Percentiles rank a stretch among this genome's conserved stretches.
phyloP scores from a whole-genome alignment of 2,888 invertebrate species.

The Clistopyga incitator region DNA sequence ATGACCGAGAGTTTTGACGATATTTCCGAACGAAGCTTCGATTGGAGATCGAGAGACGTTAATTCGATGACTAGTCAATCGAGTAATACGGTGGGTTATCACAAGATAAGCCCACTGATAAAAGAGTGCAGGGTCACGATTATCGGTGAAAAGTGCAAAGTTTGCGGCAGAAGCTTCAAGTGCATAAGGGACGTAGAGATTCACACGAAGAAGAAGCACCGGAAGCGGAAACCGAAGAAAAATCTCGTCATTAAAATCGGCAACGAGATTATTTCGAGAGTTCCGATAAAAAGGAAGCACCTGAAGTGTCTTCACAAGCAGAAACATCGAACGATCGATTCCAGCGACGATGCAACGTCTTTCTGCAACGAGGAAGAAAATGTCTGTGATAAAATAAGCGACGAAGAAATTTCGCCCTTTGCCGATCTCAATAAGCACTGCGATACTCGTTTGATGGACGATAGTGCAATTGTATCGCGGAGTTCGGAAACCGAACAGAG shows the following conservation, averaged over 20 bases:
- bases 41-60: background rate
- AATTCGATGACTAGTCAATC: slow-evolving; percentile 4
- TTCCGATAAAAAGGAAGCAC: slow-evolving; percentile 70
- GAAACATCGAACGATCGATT: background rate
- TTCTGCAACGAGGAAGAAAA: slow-evolving; percentile 28
- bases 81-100: slow-evolving; percentile 24
- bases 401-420: background rate
- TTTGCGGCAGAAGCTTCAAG: slow-evolving; percentile 74
- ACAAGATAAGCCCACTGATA: slow-evolving; percentile 36
- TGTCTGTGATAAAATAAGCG: background rate
- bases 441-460: slow-evolving; percentile 11
- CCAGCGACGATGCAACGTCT: background rate
- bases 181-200: slow-evolving; percentile 72
- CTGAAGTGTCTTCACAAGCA: slow-evolving; percentile 49
- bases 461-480: background rate
- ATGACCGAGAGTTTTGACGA: slow-evolving; percentile 1
- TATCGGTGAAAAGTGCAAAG: slow-evolving; percentile 69
- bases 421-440: slow-evolving; percentile 23
- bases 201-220: slow-evolving; percentile 68
- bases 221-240: slow-evolving; percentile 32
- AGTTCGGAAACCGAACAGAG: background rate
- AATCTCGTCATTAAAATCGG: slow-evolving; percentile 73
- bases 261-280: slow-evolving; percentile 69
- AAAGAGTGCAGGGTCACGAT: slow-evolving; percentile 74
- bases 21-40: background rate